A percentile compares a stretch with the other conserved stretches of the same genome.
These are phyloP conservation scores for Aurelia sp. DNA, from an alignment of 30 jellyfish, hydroid and myxozoan species.

Conservation along the genomic window DNA sequence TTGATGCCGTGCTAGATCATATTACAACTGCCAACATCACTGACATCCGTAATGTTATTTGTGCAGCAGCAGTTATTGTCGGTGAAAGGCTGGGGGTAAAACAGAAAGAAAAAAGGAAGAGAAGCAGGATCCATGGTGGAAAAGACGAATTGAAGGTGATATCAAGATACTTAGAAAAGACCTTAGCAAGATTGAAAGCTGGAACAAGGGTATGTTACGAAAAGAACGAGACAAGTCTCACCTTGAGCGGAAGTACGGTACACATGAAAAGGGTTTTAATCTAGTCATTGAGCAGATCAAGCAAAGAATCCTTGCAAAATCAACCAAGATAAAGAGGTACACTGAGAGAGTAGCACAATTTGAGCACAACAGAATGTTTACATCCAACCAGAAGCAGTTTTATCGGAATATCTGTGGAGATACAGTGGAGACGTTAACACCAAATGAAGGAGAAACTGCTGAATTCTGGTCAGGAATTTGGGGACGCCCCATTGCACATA, in stretches of 20 bases:
- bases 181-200: constrained; percentile 12
- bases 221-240: constrained; percentile 7
- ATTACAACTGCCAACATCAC: constrained; percentile 1
- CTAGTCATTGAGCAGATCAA: constrained; percentile 25
- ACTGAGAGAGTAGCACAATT: constrained; percentile 10
- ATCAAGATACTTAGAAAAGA: constrained; percentile 4
- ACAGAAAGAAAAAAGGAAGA: constrained; percentile 9
- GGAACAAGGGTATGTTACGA: constrained; percentile 2
- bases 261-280: not conserved
- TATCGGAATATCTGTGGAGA: constrained; percentile 6
- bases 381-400: constrained; percentile 11
- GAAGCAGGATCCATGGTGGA: constrained; percentile 30
- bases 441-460: too few relatives aligned
- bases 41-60: constrained; percentile 6
- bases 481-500: too few relatives aligned
- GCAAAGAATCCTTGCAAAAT: constrained; percentile 22
- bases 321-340: constrained; percentile 19
- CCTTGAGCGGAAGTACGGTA: not conserved
- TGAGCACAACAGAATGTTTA: constrained; percentile 9
- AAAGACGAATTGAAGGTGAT: not conserved
- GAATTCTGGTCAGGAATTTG: too few relatives aligned
- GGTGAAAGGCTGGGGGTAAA: constrained; percentile 26
- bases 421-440: constrained; percentile 24
- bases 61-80: constrained; percentile 18
- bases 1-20: constrained; percentile 11